Percentiles rank a stretch among this genome's conserved stretches.
Conservation (phyloP, 2,797 vertebrate species). For the Myotis daubentonii region DNA sequence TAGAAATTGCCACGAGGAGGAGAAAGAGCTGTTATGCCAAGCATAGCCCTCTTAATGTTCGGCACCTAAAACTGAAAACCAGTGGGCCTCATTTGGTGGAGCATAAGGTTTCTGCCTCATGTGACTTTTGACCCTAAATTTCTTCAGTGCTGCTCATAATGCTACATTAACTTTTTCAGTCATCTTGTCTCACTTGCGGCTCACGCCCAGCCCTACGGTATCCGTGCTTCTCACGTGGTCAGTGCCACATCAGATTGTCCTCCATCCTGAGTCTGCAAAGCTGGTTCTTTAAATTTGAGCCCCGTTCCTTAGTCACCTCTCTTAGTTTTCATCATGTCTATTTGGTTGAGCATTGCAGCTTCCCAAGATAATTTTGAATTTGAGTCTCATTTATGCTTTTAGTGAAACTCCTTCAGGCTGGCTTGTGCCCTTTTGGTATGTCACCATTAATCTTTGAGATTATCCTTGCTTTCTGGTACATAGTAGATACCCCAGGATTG, state of each 20-base stretch:
- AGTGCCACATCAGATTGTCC: background rate
- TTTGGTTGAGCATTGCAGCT: background rate
- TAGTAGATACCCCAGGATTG: background rate
- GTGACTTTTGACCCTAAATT: background rate
- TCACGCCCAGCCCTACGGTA: background rate
- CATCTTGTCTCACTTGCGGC: background rate
- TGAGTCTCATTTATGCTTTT: background rate
- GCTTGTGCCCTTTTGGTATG: background rate
- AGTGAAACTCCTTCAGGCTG: background rate
- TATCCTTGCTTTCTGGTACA: background rate
- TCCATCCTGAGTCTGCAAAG: background rate
- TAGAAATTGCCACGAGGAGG: background rate
- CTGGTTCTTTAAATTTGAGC: background rate
- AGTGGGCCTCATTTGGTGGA: background rate
- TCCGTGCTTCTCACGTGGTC: background rate
- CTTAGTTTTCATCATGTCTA: background rate
- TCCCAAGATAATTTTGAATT: slow-evolving; percentile 8
- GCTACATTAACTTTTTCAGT: background rate
- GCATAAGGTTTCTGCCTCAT: background rate
- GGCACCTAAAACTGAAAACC: background rate
- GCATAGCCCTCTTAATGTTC: background rate
- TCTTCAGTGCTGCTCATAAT: background rate
- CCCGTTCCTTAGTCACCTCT: background rate
- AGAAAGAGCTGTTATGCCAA: background rate
- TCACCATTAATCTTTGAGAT: background rate